Evolutionary conservation across 2,888 invertebrate species (phyloP), one percentile per base, ranked within the genome.

Genomic region (Scrobipalpa atriplicella): DNA sequence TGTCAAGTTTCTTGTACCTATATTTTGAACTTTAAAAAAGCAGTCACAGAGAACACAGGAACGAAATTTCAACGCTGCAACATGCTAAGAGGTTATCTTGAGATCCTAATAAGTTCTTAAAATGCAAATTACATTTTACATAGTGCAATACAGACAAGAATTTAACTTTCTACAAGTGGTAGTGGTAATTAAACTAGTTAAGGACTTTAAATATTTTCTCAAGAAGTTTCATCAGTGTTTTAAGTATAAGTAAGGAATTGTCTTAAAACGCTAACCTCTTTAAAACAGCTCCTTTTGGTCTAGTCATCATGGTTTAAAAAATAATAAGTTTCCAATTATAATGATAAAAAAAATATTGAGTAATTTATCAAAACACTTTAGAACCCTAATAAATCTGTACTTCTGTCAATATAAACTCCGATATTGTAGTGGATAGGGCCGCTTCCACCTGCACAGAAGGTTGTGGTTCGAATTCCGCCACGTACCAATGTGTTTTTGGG

Each of bases 91-190:
- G 16, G n/a, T 47, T n/a, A 1, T 47, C 47, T 47, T n/a, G 5
- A 47, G 47, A 47, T 47, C 47, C 47, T 47, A 47, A 47, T 47
- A 16, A 47, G 47, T 16, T n/a, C 47, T 47, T 16, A 16, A 47
- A 16, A 47, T 47, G 47, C 47, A 47, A 47, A 47, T 47, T 47
- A 47, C 47, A 16, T 47, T n/a, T 47, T 16, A 47, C 47, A 47
- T 16, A 47, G 47, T 16, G 47, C 7, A 47, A 47, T 47, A 47
- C 47, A 47, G 47, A n/a, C 47, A 47, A 47, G 47, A 47, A 47
- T 47, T 47, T n/a, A 47, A 47, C 47, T 47, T 47, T 47, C 47
- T 16, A 47, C 47, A 47, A 47, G 47, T 47, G 47, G 47, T 47
- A 47, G 47, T 47, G 47, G 47, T 47, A 47, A 16, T 47, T 47